Evolutionary conservation across 1,140 invertebrate species (phyloP).

Genomic region (Amyelois transitella): DNA sequence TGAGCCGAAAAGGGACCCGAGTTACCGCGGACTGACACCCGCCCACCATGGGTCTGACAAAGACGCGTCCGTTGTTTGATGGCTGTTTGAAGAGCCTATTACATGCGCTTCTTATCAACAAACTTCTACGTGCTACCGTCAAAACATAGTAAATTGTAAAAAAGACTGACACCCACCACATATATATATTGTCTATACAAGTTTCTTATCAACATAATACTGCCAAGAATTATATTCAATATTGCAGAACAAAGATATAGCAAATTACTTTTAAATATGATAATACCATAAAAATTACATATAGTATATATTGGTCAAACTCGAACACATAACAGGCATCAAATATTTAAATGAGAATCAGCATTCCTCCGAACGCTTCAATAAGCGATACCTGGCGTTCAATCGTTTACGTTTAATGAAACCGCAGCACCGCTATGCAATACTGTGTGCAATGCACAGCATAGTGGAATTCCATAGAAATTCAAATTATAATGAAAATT

Average conservation of each 20-base stretch:
- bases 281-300: no score
- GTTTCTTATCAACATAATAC: no score
- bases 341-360: background rate
- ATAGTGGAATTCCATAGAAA: no score
- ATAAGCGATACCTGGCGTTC: background rate
- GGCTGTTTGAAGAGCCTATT: constrained; percentile 1
- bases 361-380: background rate
- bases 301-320: no score
- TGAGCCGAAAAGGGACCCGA: constrained; percentile 18
- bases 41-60: constrained; percentile 2
- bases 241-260: no score
- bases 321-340: no score
- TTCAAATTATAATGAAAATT: background rate
- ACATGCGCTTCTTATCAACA: background rate
- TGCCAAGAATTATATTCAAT: no score
- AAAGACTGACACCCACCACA: no score
- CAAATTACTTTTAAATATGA: no score
- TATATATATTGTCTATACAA: no score
- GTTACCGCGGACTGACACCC: constrained; percentile 14
- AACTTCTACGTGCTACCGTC: background rate
- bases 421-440: background rate
- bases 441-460: background rate
- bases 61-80: constrained; percentile 3
- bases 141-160: background rate
- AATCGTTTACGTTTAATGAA: background rate